These are phyloP conservation scores for Rhinella marina DNA, from an alignment of 2,797 vertebrate genomes.

Conservation along the genomic window DNA sequence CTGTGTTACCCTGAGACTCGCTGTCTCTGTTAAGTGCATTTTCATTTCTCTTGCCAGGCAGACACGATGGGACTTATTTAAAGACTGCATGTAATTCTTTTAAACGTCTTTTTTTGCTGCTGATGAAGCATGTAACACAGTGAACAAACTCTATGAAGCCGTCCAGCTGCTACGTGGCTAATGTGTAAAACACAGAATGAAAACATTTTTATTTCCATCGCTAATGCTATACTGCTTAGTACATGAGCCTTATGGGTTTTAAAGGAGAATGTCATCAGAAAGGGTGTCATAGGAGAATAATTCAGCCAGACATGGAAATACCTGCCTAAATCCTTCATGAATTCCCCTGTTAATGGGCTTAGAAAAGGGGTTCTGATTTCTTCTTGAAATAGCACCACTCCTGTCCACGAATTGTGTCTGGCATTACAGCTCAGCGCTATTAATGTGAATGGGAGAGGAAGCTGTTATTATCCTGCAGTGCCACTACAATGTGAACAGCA, in stretches of 20 bases:
- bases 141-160: slow-evolving; percentile 1
- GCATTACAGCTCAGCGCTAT: background rate
- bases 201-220: slow-evolving; percentile 26
- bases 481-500: background rate
- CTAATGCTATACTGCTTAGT: background rate
- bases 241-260: background rate
- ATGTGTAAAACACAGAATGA: slow-evolving; percentile 47
- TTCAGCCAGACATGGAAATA: background rate
- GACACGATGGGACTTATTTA: slow-evolving; percentile 10
- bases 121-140: slow-evolving; percentile 53
- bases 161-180: slow-evolving; percentile 58
- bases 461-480: no score
- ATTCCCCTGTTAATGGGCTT: background rate
- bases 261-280: background rate
- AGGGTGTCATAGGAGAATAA: background rate
- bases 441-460: background rate
- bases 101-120: slow-evolving; percentile 33
- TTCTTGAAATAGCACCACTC: background rate
- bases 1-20: background rate
- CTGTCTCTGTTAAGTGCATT: slow-evolving; percentile 42
- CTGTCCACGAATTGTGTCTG: background rate
- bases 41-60: slow-evolving; percentile 46
- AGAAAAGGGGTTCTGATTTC: background rate
- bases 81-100: slow-evolving; percentile 15
- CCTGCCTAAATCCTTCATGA: background rate